phyloP scores from a whole-genome alignment of 2,888 invertebrate genomes.

The Ernsta delagoae region DNA sequence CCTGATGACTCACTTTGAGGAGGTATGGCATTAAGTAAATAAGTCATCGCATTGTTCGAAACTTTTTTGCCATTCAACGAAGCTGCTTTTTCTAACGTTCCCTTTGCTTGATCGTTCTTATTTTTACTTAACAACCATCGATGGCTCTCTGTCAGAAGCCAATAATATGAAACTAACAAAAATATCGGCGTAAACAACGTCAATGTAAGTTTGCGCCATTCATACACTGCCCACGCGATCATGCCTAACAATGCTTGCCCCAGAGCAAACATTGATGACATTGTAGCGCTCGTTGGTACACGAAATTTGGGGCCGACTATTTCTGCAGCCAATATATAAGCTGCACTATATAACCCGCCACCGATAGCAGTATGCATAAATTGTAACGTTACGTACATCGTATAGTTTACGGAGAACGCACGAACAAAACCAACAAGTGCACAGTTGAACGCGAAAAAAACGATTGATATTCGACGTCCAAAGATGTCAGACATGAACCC shows the following conservation, averaged over 20 bases:
- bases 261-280: constrained; percentile 89
- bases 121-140: constrained; percentile 91
- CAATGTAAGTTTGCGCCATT: constrained; percentile 88
- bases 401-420: constrained; percentile 74
- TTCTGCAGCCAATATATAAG: constrained; percentile 88
- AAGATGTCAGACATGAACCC: constrained; percentile 88
- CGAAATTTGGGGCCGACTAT: constrained; percentile 90
- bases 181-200: constrained; percentile 88
- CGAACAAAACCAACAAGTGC: constrained; percentile 67
- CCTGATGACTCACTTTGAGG: constrained; percentile 48
- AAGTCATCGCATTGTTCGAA: constrained; percentile 72
- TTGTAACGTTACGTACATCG: constrained; percentile 71
- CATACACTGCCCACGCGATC: constrained; percentile 87
- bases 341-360: constrained; percentile 73
- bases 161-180: constrained; percentile 86
- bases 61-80: constrained; percentile 84
- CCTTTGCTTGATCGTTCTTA: constrained; percentile 85
- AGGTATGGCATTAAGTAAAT: constrained; percentile 62
- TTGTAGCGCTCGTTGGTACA: constrained; percentile 88
- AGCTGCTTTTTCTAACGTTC: constrained; percentile 85
- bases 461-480: constrained; percentile 68
- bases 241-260: constrained; percentile 89
- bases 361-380: constrained; percentile 74
- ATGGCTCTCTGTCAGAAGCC: constrained; percentile 89
- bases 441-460: constrained; percentile 71